phyloP scores from a whole-genome alignment of 2,113 vertebrate species.

The Oreochromis tanganicae region DNA sequence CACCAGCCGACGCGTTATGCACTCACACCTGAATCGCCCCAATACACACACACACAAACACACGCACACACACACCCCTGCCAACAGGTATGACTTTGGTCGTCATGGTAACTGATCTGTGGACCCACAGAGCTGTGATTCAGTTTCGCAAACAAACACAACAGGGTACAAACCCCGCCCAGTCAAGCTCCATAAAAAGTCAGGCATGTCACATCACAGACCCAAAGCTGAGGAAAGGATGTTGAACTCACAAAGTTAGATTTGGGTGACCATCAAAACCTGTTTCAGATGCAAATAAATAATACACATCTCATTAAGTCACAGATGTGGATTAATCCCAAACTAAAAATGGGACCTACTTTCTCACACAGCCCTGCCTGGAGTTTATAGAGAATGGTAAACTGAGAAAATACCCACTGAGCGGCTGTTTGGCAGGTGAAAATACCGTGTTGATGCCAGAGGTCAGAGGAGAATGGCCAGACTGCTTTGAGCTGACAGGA shows the following conservation, averaged over 20 bases:
- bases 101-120: background rate
- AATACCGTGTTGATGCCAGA: background rate
- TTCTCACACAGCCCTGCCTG: background rate
- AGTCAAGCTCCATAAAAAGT: background rate
- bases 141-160: background rate
- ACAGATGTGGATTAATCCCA: background rate
- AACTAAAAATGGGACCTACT: background rate
- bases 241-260: background rate
- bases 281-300: background rate
- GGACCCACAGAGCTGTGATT: background rate
- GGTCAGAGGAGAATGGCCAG: background rate
- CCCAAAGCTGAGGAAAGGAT: background rate
- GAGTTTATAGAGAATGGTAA: background rate
- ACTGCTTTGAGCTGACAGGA: background rate
- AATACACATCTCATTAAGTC: background rate
- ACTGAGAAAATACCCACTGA: background rate
- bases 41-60: background rate
- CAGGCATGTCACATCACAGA: background rate
- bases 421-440: background rate
- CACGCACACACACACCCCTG: background rate
- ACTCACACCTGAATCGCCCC: background rate
- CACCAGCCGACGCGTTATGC: background rate
- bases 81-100: slow-evolving; percentile 14
- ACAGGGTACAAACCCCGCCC: background rate
- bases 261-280: background rate